phyloP scores from a whole-genome alignment of 2,113 vertebrate species.

The Hiodon tergisus region DNA sequence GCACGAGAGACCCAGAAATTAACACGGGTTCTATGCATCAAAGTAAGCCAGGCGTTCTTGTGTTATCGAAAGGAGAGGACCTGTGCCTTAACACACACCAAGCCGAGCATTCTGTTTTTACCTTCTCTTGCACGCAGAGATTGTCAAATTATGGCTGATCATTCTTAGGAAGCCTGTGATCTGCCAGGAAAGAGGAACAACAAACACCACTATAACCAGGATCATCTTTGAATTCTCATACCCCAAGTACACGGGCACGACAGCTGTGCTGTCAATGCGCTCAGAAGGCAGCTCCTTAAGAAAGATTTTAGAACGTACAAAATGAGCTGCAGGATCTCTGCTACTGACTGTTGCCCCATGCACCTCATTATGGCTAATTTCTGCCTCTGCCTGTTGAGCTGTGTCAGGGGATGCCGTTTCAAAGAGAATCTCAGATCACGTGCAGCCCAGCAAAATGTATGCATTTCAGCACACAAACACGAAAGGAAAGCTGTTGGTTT shows the following conservation, averaged over 20 bases:
- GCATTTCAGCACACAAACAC: constrained; percentile 15
- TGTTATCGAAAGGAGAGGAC: too few relatives aligned
- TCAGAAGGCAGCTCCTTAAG: neutral
- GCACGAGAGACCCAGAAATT: too few relatives aligned
- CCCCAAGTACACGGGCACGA: neutral
- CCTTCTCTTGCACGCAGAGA: too few relatives aligned
- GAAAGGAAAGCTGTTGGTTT: neutral
- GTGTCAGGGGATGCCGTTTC: constrained; percentile 22
- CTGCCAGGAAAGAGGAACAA: neutral
- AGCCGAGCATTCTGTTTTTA: too few relatives aligned
- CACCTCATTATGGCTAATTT: constrained; percentile 25
- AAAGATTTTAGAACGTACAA: constrained; percentile 1
- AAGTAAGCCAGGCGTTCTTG: too few relatives aligned
- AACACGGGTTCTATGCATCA: too few relatives aligned
- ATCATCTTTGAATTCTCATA: neutral
- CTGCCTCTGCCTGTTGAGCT: constrained; percentile 17
- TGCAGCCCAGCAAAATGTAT: constrained; percentile 13
- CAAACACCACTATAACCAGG: neutral
- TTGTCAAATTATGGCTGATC: too few relatives aligned
- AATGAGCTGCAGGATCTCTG: constrained; percentile 5
- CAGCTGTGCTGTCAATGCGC: neutral
- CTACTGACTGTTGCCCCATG: constrained; percentile 1
- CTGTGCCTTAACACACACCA: too few relatives aligned
- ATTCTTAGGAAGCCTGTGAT: neutral
- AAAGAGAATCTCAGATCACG: constrained; percentile 25